These are phyloP conservation scores for Lymantria monacha DNA, from an alignment of 2,888 invertebrate genomes.

Conservation along the genomic window DNA sequence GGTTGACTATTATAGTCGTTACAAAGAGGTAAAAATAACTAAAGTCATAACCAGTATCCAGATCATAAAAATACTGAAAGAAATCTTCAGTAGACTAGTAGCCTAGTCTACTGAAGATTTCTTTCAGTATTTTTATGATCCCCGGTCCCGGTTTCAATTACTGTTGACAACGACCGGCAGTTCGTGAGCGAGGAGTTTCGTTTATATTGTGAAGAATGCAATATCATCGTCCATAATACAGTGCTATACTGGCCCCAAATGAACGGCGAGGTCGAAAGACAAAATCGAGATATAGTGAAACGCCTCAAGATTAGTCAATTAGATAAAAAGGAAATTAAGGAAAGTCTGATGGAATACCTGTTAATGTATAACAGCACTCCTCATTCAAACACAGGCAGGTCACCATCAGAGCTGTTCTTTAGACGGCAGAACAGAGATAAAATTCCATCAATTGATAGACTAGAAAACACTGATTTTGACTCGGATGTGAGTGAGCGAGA, in stretches of 20 bases:
- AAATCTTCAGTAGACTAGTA: slow-evolving; percentile 30
- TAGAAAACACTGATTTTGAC: slow-evolving; percentile 11
- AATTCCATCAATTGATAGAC: slow-evolving; percentile 14
- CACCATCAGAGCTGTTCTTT: slow-evolving; percentile 32
- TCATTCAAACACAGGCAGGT: slow-evolving; percentile 34
- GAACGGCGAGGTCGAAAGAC: too few species aligned
- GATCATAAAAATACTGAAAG: slow-evolving; percentile 26
- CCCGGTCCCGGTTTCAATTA: slow-evolving; percentile 23
- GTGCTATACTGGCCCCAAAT: neutral
- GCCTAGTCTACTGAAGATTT: too few species aligned
- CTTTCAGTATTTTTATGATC: too few species aligned
- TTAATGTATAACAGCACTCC: slow-evolving; percentile 36
- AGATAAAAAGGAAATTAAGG: slow-evolving; percentile 16
- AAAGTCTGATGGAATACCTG: slow-evolving; percentile 22
- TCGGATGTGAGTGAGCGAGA: slow-evolving; percentile 26
- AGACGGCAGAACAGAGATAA: slow-evolving; percentile 32
- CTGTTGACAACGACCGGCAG: slow-evolving; percentile 30
- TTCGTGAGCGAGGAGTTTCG: slow-evolving; percentile 30
- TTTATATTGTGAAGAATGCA: slow-evolving; percentile 15
- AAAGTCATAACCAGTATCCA: slow-evolving; percentile 11
- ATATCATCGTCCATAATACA: neutral
- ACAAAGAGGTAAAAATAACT: slow-evolving; percentile 25
- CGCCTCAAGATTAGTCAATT: slow-evolving; percentile 21
- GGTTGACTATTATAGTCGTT: slow-evolving; percentile 29
- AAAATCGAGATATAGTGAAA: slow-evolving; percentile 30